Evolutionary conservation across 2,888 invertebrate genomes (phyloP), one percentile per base, ranked within the genome.

Genomic region (Argynnis bischoffii): DNA sequence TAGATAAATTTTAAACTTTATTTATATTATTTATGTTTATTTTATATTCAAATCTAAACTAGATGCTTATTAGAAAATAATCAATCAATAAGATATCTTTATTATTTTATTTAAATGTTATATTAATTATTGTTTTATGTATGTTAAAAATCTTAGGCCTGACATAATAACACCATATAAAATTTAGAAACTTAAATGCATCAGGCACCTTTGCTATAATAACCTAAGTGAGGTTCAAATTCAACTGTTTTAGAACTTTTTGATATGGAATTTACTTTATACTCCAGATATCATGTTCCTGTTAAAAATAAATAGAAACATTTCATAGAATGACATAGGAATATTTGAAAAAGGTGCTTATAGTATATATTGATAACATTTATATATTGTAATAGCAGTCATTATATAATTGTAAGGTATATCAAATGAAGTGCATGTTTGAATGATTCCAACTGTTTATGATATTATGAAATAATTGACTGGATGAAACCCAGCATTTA

Each of bases 401-500:
- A 64, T 64, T 41, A 21, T 64, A 60, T 64, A 64, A 69, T 55
- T 61, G 46, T 75, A 75, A 74, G 72, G 70, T 67, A 74, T 73
- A 70, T 66, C 69, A 76, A 72, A 76, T 78, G 72, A 85, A 84
- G 89, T 89, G 89, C 87, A 85, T 78, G 87, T 84, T 85, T 84
- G 84, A 88, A 87, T 86, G 79, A 85, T 82, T 85, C 81, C 82
- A 84, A 82, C 78, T 72, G 59, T 69, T 63, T 72, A 75, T 75
- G 69, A 72, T 75, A 74, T 74, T 73, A 72, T 76, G 70, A 71
- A 74, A 71, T 81, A 79, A 81, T 83, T 78, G 83, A 88, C 87
- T 89, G 90, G 89, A 87, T 84, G 76, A 81, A 83, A 79, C 79
- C 87, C 90, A 91, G 91, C 91, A 90, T 91, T 92, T 90, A 89